Evolutionary conservation across 2,797 vertebrate genomes (phyloP).

Genomic region (Gallinago solitaria): DNA sequence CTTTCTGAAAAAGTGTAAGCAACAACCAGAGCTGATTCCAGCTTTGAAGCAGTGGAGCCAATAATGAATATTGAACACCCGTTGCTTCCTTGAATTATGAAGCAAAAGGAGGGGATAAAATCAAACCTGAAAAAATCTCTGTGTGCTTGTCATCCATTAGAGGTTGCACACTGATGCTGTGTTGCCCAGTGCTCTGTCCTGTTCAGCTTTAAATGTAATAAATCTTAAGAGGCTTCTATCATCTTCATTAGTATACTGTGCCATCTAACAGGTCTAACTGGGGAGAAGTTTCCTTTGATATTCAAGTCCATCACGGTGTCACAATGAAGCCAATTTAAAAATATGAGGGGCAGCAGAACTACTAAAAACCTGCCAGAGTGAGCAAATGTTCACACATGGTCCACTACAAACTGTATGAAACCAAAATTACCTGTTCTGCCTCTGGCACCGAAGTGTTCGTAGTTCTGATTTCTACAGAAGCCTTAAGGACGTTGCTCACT

Average conservation of each 20-base stretch:
- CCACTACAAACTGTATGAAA: not conserved
- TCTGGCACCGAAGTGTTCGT: not conserved
- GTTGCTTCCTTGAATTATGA: not conserved
- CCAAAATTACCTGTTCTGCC: slow-evolving; percentile 20
- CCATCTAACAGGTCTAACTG: not conserved
- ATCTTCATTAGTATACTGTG: not conserved
- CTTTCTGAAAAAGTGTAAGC: not conserved
- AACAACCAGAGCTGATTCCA: not conserved
- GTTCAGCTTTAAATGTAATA: not conserved
- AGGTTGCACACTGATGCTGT: not conserved
- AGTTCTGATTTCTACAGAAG: slow-evolving; percentile 71
- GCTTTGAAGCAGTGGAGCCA: not conserved
- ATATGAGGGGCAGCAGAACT: not conserved
- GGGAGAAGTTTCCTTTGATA: not conserved
- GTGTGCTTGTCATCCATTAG: not conserved
- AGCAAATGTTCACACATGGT: not conserved
- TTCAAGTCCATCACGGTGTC: not conserved
- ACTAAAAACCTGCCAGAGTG: not conserved
- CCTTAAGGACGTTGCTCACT: slow-evolving; percentile 86
- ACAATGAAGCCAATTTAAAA: not conserved
- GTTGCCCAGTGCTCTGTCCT: not conserved
- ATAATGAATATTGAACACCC: not conserved
- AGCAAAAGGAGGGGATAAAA: not conserved
- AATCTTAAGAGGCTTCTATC: not conserved
- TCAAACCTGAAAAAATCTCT: not conserved